These are phyloP conservation scores for Accipiter virgatus DNA, from an alignment of 2,113 vertebrate species.

Conservation along the genomic window DNA sequence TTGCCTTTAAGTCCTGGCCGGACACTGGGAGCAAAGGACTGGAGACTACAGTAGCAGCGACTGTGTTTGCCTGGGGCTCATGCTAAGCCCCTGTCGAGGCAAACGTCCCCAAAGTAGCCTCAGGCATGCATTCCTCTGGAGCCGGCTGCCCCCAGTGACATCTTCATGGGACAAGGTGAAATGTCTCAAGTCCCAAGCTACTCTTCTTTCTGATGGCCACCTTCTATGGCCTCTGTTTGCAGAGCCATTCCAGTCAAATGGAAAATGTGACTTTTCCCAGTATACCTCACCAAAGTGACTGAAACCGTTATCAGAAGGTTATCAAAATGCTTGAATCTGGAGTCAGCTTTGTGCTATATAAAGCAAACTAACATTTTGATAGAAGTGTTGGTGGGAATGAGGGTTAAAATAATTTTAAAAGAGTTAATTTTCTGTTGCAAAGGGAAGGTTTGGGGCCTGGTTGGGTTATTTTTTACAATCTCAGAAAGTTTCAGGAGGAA, in stretches of 20 bases:
- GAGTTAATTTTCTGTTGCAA: not conserved
- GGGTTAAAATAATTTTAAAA: not conserved
- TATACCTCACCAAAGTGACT: rapidly evolving
- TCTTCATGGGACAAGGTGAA: not conserved
- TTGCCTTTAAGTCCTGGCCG: not conserved
- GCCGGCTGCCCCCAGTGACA: not conserved
- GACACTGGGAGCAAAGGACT: not conserved
- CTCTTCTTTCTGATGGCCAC: not conserved
- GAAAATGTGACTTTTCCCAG: not conserved
- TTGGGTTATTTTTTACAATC: not conserved
- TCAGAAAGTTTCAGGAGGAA: not conserved
- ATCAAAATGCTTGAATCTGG: not conserved
- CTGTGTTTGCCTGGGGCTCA: not conserved
- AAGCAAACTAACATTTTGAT: not conserved
- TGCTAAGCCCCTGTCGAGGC: rapidly evolving
- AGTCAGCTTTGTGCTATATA: not conserved
- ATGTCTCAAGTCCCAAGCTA: not conserved
- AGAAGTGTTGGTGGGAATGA: not conserved
- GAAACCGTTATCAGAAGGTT: not conserved
- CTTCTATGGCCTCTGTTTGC: not conserved
- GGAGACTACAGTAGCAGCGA: rapidly evolving
- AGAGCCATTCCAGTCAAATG: not conserved
- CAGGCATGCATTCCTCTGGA: not conserved
- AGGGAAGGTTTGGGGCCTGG: not conserved
- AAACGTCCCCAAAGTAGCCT: not conserved